Evolutionary conservation across 1,140 invertebrate species (phyloP), one percentile per base, ranked within the genome.

Genomic region (Drosophila nikananu): DNA sequence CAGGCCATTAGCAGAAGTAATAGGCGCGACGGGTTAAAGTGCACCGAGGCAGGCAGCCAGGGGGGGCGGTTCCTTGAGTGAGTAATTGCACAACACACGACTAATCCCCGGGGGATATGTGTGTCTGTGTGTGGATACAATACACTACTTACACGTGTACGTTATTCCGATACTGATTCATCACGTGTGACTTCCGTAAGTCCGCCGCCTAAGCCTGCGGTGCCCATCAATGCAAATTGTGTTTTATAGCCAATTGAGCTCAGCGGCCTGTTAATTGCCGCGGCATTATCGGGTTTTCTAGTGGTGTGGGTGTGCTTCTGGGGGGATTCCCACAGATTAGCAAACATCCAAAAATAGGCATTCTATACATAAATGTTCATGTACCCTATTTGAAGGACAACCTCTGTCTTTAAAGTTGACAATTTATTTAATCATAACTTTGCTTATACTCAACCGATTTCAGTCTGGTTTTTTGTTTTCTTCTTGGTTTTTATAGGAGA

Each of bases 1-100:
- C 84, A 76, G 77, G 74, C 84, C 84, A 89, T 89, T 89, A 89
- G 81, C 63, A 90, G 63, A 81, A 89, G 86, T 90, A 89, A 89
- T 89, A 89, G 84, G 81, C 84, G 81, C 83, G 74, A 71, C 81
- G 84, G 89, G 78, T 78, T 60, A 71, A 66, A 89, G 86, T 84
- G 84, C 84, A 89, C 66, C 66, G 54, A 59, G 73, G 70, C 70
- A 77, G 49, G 80, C 59, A 75, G 80, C 17, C 5, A 23, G 44
- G 44, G 75, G 52, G 74, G 39, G 10, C 9, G 39, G 6, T 49
- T 42, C 23, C 54, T 39, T 57, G 35, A 57, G 54, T 80, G 67
- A 66, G 78, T 83, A 80, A 83, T 83, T 63, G 70, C 70, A 73
- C 41, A 74, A 73, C 68, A 74, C 44, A 74, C 30, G 23, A 42